phyloP scores from a whole-genome alignment of 2,888 invertebrate species.

The Theodoxus fluviatilis region DNA sequence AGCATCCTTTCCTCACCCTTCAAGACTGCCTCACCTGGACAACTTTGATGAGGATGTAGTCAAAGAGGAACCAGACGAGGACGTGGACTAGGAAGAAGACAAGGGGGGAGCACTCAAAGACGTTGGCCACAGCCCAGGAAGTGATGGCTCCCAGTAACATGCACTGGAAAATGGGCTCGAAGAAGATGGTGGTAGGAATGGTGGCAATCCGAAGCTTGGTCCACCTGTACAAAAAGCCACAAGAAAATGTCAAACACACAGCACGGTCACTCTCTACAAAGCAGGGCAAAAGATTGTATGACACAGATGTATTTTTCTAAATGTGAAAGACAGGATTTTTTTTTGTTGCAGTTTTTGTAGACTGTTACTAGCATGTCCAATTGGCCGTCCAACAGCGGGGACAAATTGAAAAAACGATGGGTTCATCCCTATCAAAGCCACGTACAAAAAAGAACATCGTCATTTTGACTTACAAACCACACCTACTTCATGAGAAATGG shows the following conservation, averaged over 20 bases:
- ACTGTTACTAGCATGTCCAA: too few relatives aligned
- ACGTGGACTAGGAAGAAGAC: conserved; percentile 92
- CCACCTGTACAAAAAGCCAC: conserved; percentile 74
- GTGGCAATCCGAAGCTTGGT: conserved; percentile 94
- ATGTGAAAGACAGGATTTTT: too few relatives aligned
- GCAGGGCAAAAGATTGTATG: too few relatives aligned
- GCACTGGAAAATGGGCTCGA: conserved; percentile 96
- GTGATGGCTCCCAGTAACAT: conserved; percentile 89
- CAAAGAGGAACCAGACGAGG: conserved; percentile 92
- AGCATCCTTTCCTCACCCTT: neutral
- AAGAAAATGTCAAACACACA: neutral
- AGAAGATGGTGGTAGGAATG: conserved; percentile 86
- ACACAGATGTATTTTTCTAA: too few relatives aligned
- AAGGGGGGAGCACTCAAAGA: conserved; percentile 87
- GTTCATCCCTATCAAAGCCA: too few relatives aligned
- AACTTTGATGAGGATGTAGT: conserved; percentile 82
- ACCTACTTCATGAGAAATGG: too few relatives aligned
- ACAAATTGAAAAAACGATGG: too few relatives aligned
- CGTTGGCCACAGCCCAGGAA: conserved; percentile 81
- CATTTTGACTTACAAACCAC: too few relatives aligned
- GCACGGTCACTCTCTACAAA: too few relatives aligned
- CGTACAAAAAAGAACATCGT: too few relatives aligned
- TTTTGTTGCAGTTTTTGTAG: too few relatives aligned
- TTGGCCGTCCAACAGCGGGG: too few relatives aligned
- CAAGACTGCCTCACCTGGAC: conserved; percentile 42